Evolutionary conservation across 2,888 invertebrate genomes (phyloP), one percentile per base, ranked within the genome.

Genomic region (Dysmachus trigonus): DNA sequence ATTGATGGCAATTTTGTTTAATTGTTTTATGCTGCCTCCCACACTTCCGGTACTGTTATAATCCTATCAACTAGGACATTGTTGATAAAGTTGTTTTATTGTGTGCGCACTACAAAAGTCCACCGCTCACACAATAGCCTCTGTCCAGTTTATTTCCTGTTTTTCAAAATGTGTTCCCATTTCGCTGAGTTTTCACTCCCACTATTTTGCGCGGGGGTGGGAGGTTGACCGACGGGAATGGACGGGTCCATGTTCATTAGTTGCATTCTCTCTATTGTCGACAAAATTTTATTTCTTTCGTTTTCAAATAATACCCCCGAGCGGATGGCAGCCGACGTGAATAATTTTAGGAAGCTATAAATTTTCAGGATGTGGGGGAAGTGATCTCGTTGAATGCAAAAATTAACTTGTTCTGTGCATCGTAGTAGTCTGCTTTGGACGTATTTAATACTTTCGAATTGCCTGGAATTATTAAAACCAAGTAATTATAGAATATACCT

Each of bases 61-160:
- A 83, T 81, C 81, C 81, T 81, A 81, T 81, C 81, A 83, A 41
- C 71, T 51, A 83, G 83, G 38, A 72, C 72, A 51, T 72, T 83
- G 83, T 72, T 83, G 72, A 83, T 83, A 83, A 83, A 72, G 72
- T 83, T 83, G 38, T 72, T 72, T 30, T 72, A 83, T 83, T 83
- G 30, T 72, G 35, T 8, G 31, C 7, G 31, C 53, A 53, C 81
- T 81, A 62, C 81, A 81, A 81, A 53, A 81, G 53, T 81, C n/a
- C 62, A 8, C 62, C 13, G 62, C 62, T 10, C 27, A 62, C 62
- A 62, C 62, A 62, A 62, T 62, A 27, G 83, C 53, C 53, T 62
- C 22, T 41, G 72, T 38, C 72, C 83, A 72, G 71, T 83, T 82
- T 83, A 71, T 72, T 83, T 72, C 83, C 72, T 71, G 83, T 72